phyloP scores from a whole-genome alignment of 2,113 vertebrate species.

The Orthonyx spaldingii region DNA sequence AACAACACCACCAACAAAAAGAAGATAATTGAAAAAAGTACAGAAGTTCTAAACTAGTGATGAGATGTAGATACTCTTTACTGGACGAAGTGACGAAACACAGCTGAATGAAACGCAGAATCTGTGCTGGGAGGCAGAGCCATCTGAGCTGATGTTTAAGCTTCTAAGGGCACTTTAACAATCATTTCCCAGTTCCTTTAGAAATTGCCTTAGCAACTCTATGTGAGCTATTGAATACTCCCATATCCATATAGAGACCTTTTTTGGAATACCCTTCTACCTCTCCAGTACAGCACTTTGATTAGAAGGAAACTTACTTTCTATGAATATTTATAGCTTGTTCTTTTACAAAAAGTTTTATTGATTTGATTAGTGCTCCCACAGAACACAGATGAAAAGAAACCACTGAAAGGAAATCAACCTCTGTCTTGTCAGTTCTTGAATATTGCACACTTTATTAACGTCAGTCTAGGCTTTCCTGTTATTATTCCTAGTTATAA shows the following conservation, averaged over 20 bases:
- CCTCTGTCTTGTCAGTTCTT: slow-evolving; percentile 24
- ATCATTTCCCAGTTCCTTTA: background rate
- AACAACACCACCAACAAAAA: background rate
- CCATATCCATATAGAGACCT: background rate
- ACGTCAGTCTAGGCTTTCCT: background rate
- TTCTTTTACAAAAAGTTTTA: slow-evolving; percentile 24
- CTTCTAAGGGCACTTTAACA: background rate
- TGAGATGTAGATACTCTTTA: background rate
- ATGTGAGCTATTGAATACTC: background rate
- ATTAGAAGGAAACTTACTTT: slow-evolving; percentile 9
- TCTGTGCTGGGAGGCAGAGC: background rate
- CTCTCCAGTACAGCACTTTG: background rate
- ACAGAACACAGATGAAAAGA: slow-evolving; percentile 5
- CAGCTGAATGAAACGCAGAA: background rate
- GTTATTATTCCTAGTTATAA: background rate
- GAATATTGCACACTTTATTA: background rate
- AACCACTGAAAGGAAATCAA: slow-evolving; percentile 1
- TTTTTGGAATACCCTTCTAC: background rate
- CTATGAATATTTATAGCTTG: slow-evolving; percentile 18
- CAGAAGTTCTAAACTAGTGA: background rate
- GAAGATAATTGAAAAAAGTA: background rate
- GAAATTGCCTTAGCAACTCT: slow-evolving; percentile 23
- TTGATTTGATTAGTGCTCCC: slow-evolving; percentile 28
- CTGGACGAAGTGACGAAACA: background rate
- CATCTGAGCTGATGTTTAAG: background rate